phyloP scores from a whole-genome alignment of 2,888 invertebrate species.

The Adela reaumurella region DNA sequence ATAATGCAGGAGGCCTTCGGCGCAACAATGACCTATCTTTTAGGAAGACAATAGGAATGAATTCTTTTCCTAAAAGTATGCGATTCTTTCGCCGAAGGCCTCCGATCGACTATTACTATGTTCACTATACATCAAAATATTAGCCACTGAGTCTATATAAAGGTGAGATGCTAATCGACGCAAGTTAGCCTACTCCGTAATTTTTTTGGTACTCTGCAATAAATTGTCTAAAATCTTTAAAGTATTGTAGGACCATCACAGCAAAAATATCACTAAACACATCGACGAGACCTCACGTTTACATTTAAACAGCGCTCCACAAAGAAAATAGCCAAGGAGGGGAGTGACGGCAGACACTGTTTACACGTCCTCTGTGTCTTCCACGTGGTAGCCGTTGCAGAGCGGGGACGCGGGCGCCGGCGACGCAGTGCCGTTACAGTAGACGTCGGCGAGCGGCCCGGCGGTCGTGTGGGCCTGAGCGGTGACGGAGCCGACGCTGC shows the following conservation, averaged over 20 bases:
- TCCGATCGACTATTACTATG: too few species aligned
- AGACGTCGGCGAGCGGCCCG: not conserved
- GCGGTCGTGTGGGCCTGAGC: constrained; percentile 19
- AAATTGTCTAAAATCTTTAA: too few species aligned
- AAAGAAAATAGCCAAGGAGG: too few species aligned
- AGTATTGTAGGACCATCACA: constrained; percentile 19
- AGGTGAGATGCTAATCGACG: constrained; percentile 29
- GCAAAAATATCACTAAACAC: constrained; percentile 22
- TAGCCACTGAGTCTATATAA: constrained; percentile 33
- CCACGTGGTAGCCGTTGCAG: constrained; percentile 7
- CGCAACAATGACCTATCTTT: too few species aligned
- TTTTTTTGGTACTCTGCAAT: too few species aligned
- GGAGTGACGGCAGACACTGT: constrained; percentile 3
- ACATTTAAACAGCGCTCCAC: constrained; percentile 25
- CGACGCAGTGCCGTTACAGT: not conserved
- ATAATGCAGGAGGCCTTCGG: too few species aligned
- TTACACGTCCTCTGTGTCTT: constrained; percentile 1
- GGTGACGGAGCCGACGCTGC: constrained; percentile 35
- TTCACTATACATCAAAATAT: constrained; percentile 5
- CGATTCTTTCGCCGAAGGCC: too few species aligned
- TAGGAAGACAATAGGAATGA: too few species aligned
- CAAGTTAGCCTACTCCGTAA: too few species aligned
- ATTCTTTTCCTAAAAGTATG: too few species aligned
- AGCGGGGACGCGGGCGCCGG: constrained; percentile 9
- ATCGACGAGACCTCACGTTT: constrained; percentile 35